A percentile compares a stretch with the other conserved stretches of the same genome.
Evolutionary conservation across 2,797 vertebrate species (phyloP).

Genomic region (Myripristis murdjan): DNA sequence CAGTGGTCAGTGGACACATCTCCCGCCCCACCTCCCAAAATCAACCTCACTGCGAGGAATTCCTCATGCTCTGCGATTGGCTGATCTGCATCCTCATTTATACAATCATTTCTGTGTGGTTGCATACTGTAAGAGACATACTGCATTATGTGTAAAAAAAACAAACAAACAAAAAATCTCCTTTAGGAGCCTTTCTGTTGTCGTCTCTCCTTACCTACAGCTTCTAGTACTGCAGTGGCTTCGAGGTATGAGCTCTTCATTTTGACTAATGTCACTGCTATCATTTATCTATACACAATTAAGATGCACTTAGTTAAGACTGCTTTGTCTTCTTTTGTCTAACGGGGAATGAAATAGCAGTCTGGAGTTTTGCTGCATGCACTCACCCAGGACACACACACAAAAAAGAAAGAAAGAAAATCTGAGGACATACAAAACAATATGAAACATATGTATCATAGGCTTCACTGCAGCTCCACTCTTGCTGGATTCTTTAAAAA

Average conservation of each 20-base stretch:
- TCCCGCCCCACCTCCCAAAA: conserved; percentile 31
- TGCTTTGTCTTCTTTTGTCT: conserved; percentile 49
- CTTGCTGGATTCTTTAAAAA: conserved; percentile 42
- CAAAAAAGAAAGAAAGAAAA: conserved; percentile 57
- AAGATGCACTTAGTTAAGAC: conserved; percentile 55
- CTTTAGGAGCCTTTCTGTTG: not conserved
- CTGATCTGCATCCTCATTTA: conserved; percentile 28
- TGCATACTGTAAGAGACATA: not conserved
- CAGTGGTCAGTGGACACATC: not conserved
- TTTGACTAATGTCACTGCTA: conserved; percentile 41
- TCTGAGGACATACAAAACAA: conserved; percentile 72
- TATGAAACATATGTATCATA: conserved; percentile 74
- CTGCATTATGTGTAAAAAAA: conserved; percentile 30
- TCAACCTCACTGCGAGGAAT: not conserved
- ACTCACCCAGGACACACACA: conserved; percentile 47
- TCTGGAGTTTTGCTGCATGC: conserved; percentile 43
- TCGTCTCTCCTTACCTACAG: conserved; percentile 14
- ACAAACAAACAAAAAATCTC: no score
- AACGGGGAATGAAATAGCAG: conserved; percentile 45
- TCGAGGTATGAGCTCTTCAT: conserved; percentile 54
- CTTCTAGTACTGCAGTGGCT: conserved; percentile 26
- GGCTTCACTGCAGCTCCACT: conserved; percentile 69
- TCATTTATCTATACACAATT: conserved; percentile 47
- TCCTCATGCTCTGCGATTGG: conserved; percentile 6
- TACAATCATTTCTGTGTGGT: conserved; percentile 59